Conservation (phyloP, 2,888 invertebrate species). For the Scaptomyza cyrtandrae region DNA sequence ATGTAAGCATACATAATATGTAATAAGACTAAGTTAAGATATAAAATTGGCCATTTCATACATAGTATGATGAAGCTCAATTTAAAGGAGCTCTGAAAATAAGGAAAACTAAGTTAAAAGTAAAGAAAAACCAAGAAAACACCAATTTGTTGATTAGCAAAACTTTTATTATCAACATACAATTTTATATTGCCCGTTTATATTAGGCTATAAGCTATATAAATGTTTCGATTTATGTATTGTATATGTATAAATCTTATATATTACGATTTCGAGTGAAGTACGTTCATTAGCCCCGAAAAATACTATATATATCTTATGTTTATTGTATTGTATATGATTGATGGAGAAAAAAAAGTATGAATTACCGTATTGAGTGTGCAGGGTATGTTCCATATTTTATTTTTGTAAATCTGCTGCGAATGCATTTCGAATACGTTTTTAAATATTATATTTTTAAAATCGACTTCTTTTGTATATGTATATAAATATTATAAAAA, state of each 20-base stretch:
- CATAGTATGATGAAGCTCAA: slow-evolving; percentile 58
- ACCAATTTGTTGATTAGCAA: slow-evolving; percentile 72
- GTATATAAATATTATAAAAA: slow-evolving; percentile 29
- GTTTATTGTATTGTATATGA: slow-evolving; percentile 49
- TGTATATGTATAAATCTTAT: slow-evolving; percentile 67
- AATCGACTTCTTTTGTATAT: slow-evolving; percentile 50
- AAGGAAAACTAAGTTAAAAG: slow-evolving; percentile 16
- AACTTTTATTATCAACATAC: slow-evolving; percentile 61
- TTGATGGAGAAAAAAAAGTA: slow-evolving; percentile 33
- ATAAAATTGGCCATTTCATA: slow-evolving; percentile 53
- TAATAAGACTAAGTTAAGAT: slow-evolving; percentile 39
- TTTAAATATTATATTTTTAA: slow-evolving; percentile 49
- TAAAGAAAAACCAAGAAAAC: slow-evolving; percentile 54
- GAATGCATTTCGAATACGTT: slow-evolving; percentile 69
- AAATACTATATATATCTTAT: slow-evolving; percentile 57
- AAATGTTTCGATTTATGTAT: slow-evolving; percentile 46
- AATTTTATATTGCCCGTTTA: slow-evolving; percentile 70
- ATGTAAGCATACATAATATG: slow-evolving; percentile 49
- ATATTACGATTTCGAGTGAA: slow-evolving; percentile 74
- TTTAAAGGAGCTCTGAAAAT: slow-evolving; percentile 14
- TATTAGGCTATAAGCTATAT: slow-evolving; percentile 74
- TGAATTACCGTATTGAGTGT: slow-evolving; percentile 31
- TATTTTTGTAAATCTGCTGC: slow-evolving; percentile 31
- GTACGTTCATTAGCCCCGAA: slow-evolving; percentile 78
- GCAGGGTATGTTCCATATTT: slow-evolving; percentile 44